A percentile compares a stretch with the other conserved stretches of the same genome.
Evolutionary conservation across 2,888 invertebrate species (phyloP).

Genomic region (Drosophila differens): DNA sequence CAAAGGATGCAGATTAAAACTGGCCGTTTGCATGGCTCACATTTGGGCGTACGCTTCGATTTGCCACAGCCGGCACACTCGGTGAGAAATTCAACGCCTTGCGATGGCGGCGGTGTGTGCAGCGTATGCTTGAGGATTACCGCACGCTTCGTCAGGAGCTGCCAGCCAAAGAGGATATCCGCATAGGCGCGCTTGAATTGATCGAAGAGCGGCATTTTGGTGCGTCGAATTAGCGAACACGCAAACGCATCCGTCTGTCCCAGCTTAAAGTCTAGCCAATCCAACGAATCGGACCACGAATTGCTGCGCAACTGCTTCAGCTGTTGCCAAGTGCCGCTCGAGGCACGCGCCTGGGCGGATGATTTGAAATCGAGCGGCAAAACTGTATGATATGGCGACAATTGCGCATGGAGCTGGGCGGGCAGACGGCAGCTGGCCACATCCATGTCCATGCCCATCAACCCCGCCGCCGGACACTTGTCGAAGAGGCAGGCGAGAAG

Average conservation of each 20-base stretch:
- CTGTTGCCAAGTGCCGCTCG: conserved; percentile 89
- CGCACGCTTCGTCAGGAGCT: conserved; percentile 91
- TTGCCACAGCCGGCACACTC: conserved; percentile 90
- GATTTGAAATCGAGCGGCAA: conserved; percentile 92
- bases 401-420: conserved; percentile 84
- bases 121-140: conserved; percentile 89
- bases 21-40: conserved; percentile 90
- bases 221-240: conserved; percentile 81
- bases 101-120: conserved; percentile 86
- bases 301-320: conserved; percentile 91
- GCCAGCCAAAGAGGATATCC: conserved; percentile 94
- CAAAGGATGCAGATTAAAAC: conserved; percentile 94
- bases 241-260: conserved; percentile 73
- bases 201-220: conserved; percentile 88
- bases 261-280: conserved; percentile 84
- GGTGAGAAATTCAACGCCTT: conserved; percentile 90
- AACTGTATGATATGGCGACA: conserved; percentile 93
- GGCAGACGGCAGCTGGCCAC: conserved; percentile 56
- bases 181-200: conserved; percentile 95
- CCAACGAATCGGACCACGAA: conserved; percentile 94
- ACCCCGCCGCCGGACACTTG: conserved; percentile 87
- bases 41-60: conserved; percentile 89
- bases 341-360: conserved; percentile 85
- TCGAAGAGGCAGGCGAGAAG: conserved; percentile 96
- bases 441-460: conserved; percentile 44